A percentile compares a stretch with the other conserved stretches of the same genome.
These are phyloP conservation scores for Drosophila austrosaltans DNA, from an alignment of 2,888 invertebrate species.

Conservation along the genomic window DNA sequence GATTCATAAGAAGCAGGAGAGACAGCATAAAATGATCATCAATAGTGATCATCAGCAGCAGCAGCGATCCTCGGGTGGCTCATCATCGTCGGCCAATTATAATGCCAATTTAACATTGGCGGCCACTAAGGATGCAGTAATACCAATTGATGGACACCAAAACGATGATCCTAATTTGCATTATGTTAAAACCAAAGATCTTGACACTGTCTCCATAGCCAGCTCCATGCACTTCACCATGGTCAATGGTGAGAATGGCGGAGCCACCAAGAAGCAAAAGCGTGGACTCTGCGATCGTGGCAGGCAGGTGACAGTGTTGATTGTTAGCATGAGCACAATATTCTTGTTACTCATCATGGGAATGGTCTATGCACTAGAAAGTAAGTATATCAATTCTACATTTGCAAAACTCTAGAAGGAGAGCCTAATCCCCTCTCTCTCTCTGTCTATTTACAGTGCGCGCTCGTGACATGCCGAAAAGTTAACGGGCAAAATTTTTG, in stretches of 20 bases:
- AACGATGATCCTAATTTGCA: slow-evolving; percentile 79
- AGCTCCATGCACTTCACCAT: slow-evolving; percentile 95
- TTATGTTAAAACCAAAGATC: slow-evolving; percentile 84
- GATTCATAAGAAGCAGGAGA: slow-evolving; percentile 84
- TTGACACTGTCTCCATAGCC: slow-evolving; percentile 90
- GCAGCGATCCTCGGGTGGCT: slow-evolving; percentile 26
- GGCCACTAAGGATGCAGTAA: slow-evolving; percentile 71
- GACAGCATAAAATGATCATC: slow-evolving; percentile 66
- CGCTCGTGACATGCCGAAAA: slow-evolving; percentile 84
- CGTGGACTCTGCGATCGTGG: slow-evolving; percentile 90
- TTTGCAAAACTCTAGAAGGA: not conserved
- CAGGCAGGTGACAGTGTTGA: slow-evolving; percentile 92
- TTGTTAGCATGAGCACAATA: slow-evolving; percentile 91
- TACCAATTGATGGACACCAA: slow-evolving; percentile 72
- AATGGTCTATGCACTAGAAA: slow-evolving; percentile 92
- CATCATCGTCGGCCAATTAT: slow-evolving; percentile 56
- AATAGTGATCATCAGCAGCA: slow-evolving; percentile 35
- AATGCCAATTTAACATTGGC: slow-evolving; percentile 76
- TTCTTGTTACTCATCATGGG: slow-evolving; percentile 91
- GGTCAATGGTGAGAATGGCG: slow-evolving; percentile 88
- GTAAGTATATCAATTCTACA: slow-evolving; percentile 85
- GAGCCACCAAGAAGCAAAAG: slow-evolving; percentile 86
- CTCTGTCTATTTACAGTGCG: slow-evolving; percentile 84
- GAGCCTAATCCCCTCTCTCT: slow-evolving; percentile 3
- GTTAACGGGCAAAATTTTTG: slow-evolving; percentile 59